Conservation (phyloP, 2,888 invertebrate species). For the Iselma pallidipennis region DNA sequence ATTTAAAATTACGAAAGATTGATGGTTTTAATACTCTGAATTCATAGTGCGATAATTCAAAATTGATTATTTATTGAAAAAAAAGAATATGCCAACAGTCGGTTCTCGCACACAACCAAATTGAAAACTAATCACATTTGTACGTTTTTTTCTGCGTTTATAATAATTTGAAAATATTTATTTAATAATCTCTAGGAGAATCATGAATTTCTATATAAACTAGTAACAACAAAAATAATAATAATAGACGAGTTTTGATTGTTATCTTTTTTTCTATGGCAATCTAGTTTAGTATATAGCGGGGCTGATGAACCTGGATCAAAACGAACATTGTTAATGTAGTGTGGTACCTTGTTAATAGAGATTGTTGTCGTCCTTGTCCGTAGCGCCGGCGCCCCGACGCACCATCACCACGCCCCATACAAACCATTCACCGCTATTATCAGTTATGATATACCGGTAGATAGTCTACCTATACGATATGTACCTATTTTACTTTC, state of each 20-base stretch:
- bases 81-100: no score
- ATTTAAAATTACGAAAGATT: constrained; percentile 18
- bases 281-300: background rate
- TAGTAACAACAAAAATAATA: no score
- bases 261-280: background rate
- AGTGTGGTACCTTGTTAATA: constrained; percentile 19
- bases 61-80: constrained; percentile 13
- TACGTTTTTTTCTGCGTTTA: no score
- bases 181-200: no score
- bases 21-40: constrained; percentile 16
- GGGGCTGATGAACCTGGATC: constrained; percentile 23
- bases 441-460: background rate
- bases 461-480: no score
- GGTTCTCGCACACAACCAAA: no score
- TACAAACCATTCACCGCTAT: constrained; percentile 22
- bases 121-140: background rate
- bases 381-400: constrained; percentile 25
- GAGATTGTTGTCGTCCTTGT: constrained; percentile 12
- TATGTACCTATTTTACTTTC: no score
- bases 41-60: constrained; percentile 1
- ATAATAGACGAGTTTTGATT: no score
- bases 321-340: constrained; percentile 22
- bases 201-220: no score
- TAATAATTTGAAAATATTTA: no score
- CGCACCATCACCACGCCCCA: constrained; percentile 26